Conservation (phyloP, 2,888 invertebrate genomes). For the Mechanitis mazaeus region DNA sequence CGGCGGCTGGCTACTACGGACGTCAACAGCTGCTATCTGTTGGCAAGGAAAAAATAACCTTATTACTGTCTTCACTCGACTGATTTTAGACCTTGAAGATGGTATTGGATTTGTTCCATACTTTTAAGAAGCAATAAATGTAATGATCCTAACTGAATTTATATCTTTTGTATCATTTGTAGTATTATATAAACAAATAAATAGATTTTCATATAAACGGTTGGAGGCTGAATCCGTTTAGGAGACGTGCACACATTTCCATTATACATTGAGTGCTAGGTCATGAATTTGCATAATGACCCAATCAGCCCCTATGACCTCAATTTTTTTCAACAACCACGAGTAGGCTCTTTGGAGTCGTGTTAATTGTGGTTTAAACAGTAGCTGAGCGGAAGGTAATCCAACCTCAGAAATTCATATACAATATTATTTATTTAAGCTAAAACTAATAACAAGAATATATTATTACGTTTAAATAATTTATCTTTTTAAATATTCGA, state of each 20-base stretch:
- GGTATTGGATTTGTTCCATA: conserved; percentile 1
- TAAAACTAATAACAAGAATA: too few relatives aligned
- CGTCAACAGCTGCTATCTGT: conserved; percentile 73
- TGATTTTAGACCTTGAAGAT: conserved; percentile 1
- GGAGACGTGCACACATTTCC: conserved; percentile 33
- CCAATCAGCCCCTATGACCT: conserved; percentile 57
- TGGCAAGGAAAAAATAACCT: conserved; percentile 18
- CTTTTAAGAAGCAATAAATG: neutral
- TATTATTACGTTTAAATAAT: too few relatives aligned
- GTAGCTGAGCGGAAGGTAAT: neutral
- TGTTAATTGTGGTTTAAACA: neutral
- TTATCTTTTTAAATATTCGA: too few relatives aligned
- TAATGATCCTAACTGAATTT: neutral
- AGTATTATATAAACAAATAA: neutral
- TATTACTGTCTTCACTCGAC: conserved; percentile 8
- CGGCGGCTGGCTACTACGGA: conserved; percentile 64
- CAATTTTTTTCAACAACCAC: conserved; percentile 45
- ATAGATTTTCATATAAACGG: neutral
- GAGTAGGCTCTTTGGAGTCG: conserved; percentile 16
- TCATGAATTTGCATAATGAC: conserved; percentile 64
- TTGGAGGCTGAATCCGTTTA: neutral
- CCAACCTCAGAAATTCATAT: neutral
- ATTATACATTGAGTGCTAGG: conserved; percentile 44
- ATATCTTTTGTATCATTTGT: neutral
- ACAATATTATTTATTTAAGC: too few relatives aligned